Evolutionary conservation across 64 coral and sea anemone species (phyloP).

Genomic region (Astreopora myriophthalma): DNA sequence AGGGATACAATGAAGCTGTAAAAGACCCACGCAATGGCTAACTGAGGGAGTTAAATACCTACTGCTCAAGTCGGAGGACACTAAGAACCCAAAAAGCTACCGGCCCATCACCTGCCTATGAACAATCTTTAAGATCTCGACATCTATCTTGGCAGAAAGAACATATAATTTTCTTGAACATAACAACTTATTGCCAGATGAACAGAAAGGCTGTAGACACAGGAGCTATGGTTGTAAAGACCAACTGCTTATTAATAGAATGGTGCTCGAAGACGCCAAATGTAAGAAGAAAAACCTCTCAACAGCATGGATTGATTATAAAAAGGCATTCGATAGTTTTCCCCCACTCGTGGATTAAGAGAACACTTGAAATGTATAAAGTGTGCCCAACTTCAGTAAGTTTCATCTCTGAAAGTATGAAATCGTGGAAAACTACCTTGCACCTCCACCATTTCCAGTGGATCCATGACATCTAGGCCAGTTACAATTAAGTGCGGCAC

Average conservation of each 20-base stretch:
- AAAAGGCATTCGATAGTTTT: neutral
- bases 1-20: neutral
- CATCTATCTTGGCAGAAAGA: neutral
- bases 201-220: constrained; percentile 9
- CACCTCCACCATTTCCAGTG: neutral
- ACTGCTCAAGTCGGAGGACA: neutral
- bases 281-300: constrained; percentile 12
- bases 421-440: constrained; percentile 10
- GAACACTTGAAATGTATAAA: constrained; percentile 6
- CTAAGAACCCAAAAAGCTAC: neutral
- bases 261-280: constrained; percentile 5
- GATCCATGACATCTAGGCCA: neutral
- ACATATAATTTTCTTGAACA: neutral
- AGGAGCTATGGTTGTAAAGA: constrained; percentile 23
- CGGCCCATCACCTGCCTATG: constrained; percentile 12
- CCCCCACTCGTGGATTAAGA: constrained; percentile 11
- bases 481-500: neutral
- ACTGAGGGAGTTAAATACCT: neutral
- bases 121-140: constrained; percentile 8
- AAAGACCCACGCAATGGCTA: neutral
- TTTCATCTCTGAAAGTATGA: neutral
- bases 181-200: constrained; percentile 11
- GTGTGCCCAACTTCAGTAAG: neutral
- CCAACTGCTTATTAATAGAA: constrained; percentile 10
- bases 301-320: constrained; percentile 25